phyloP scores from a whole-genome alignment of 1,140 invertebrate genomes.

The Chrysoperla carnea region DNA sequence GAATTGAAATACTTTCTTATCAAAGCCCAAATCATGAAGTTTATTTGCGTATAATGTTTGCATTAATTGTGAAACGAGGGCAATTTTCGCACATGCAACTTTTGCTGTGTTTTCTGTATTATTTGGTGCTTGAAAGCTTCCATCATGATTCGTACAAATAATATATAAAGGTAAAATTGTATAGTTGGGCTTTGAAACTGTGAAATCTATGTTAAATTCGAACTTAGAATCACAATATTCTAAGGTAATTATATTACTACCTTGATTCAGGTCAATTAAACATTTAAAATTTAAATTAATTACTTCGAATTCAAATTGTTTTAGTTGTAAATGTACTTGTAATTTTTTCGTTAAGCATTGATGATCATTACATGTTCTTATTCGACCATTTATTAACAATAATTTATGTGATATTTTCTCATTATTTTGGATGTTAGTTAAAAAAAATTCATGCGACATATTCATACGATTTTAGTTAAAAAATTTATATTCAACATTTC shows the following conservation, averaged over 20 bases:
- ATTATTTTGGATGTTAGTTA: slow-evolving; percentile 2
- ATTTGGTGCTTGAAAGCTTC: slow-evolving; percentile 60
- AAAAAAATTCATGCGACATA: background rate
- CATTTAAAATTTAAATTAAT: slow-evolving; percentile 11
- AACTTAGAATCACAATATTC: slow-evolving; percentile 10
- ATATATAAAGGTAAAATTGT: slow-evolving; percentile 52
- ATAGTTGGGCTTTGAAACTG: slow-evolving; percentile 7
- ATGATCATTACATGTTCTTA: background rate
- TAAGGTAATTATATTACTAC: slow-evolving; percentile 12
- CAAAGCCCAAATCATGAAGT: slow-evolving; percentile 60
- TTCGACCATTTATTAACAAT: slow-evolving; percentile 4
- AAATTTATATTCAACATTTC: too few species aligned
- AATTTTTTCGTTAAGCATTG: background rate
- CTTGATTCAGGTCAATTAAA: slow-evolving; percentile 12
- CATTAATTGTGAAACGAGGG: slow-evolving; percentile 57
- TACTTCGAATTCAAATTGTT: background rate
- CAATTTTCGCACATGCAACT: slow-evolving; percentile 58
- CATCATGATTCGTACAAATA: slow-evolving; percentile 56
- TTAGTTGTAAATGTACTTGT: background rate
- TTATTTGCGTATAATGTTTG: slow-evolving; percentile 81
- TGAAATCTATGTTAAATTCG: slow-evolving; percentile 2
- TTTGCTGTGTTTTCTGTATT: slow-evolving; percentile 47
- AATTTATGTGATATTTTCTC: slow-evolving; percentile 2
- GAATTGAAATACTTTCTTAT: slow-evolving; percentile 66
- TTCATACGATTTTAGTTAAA: too few species aligned